A percentile compares a stretch with the other conserved stretches of the same genome.
These are phyloP conservation scores for Rhizomys pruinosus DNA, from an alignment of 2,113 vertebrate genomes.

Conservation along the genomic window DNA sequence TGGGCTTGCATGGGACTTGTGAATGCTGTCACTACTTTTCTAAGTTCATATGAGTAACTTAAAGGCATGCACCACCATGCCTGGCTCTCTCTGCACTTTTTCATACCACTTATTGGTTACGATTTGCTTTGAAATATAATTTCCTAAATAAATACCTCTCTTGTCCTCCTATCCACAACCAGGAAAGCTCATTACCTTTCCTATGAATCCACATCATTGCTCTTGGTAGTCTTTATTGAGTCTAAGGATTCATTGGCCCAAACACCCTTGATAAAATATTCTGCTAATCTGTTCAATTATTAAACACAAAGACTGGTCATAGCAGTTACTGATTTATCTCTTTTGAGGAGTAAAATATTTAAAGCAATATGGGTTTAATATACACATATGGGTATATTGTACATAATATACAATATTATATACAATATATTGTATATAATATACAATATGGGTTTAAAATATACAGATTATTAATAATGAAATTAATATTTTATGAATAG, in stretches of 20 bases:
- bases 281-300: not conserved
- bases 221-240: not conserved
- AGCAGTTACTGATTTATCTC: not conserved
- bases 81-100: not conserved
- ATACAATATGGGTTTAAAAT: no score
- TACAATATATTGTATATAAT: no score
- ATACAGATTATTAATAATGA: not conserved
- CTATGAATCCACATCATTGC: not conserved
- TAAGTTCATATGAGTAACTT: no score
- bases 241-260: not conserved
- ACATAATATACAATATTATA: no score
- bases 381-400: no score
- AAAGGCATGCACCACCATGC: no score
- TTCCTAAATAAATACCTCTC: not conserved
- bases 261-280: not conserved
- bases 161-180: not conserved
- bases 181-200: not conserved
- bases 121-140: not conserved
- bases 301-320: not conserved
- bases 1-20: no score
- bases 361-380: not conserved
- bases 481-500: not conserved
- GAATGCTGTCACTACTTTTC: no score
- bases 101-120: not conserved
- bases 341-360: constrained; percentile 36